Base-by-base conservation (phyloP, 2,888 invertebrate genomes). In the Marronus borbonicus region DNA sequence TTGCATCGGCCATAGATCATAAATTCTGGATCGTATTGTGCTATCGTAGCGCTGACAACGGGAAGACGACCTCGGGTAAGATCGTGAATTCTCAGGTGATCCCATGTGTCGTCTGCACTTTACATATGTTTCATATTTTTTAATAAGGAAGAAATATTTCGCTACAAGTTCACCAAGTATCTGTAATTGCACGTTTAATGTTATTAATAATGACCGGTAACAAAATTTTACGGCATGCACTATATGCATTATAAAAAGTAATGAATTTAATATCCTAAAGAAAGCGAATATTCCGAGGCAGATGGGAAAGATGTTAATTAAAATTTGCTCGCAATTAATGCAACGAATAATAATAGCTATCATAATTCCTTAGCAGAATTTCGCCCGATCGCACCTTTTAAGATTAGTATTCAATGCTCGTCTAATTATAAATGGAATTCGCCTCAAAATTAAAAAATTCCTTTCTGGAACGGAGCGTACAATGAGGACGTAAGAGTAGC, bases 361-460 rank as follows among this genome's bases (percentile, higher is more conserved):
- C 28, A 60, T 24, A 60, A 60, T 20, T 60, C 28, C 28, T 12
- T 0, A 24, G 17, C 4, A 17, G 8, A 68, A 36, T 36, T 36
- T 36, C 44, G 12, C 12, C 12, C 68, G 14, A 50, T 10, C 50
- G 24, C 68, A 68, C 49, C 68, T 50, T 20, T 68, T 68, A 68
- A 68, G 24, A 24, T 68, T 28, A 5, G 24, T 68, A 17, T 68
- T 68, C 49, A 49, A 36, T 14, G 5, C 10, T 44, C 68, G 68
- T 50, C 24, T 49, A 68, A 68, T 60, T 72, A 44, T 39, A 72
- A 72, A 20, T 44, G 60, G 20, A 24, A 60, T 44, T 72, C 60
- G 44, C 36, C 24, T 44, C 24, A 7, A 72, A 72, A 72, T 72
- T 72, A 72, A 72, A 72, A 70, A 72, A 72, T 72, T 72, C 72